phyloP scores from a whole-genome alignment of 1,140 invertebrate genomes.

The Sitobion miscanthi region DNA sequence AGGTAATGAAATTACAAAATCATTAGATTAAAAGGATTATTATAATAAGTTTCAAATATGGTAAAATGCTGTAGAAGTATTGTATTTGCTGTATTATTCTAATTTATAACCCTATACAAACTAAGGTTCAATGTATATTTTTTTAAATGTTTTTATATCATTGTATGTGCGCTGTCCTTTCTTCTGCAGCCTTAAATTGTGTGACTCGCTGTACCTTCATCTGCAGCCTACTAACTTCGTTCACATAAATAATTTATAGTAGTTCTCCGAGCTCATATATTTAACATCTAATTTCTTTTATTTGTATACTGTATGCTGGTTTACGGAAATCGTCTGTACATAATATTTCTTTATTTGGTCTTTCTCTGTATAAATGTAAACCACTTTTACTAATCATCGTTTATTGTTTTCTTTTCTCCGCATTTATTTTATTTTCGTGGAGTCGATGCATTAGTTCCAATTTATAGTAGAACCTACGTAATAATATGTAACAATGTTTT shows the following conservation, averaged over 20 bases:
- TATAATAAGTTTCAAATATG: neutral
- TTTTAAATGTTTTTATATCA: neutral
- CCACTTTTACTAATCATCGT: neutral
- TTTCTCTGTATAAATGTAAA: neutral
- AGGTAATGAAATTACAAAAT: neutral
- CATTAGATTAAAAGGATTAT: neutral
- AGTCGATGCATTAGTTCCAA: neutral
- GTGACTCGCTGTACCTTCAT: too few relatives aligned
- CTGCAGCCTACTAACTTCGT: neutral
- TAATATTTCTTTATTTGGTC: conserved; percentile 4
- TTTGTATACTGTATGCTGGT: neutral
- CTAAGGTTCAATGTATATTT: neutral
- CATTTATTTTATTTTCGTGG: neutral
- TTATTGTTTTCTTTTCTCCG: neutral
- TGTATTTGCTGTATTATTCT: neutral
- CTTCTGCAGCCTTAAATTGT: neutral
- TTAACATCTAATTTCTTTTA: neutral
- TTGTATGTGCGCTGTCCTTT: neutral
- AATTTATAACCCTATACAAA: neutral
- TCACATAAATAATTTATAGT: neutral
- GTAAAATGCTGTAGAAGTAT: neutral
- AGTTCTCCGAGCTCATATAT: neutral
- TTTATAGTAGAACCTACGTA: neutral
- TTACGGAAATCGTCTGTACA: neutral
- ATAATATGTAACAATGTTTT: neutral